Conservation (phyloP, 2,113 vertebrate species). For the Anolis sagrei region DNA sequence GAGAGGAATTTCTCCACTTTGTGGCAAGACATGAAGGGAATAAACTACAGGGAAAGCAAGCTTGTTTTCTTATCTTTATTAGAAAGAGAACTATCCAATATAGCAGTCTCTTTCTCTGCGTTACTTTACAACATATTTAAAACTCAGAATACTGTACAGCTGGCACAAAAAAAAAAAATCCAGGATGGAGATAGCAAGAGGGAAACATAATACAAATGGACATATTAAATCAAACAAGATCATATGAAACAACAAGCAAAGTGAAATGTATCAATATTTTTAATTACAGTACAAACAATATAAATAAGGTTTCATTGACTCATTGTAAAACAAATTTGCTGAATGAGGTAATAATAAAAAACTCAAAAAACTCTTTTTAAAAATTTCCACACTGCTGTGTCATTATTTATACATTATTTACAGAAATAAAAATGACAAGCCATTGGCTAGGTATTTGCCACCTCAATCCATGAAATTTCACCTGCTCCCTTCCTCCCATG, state of each 20-base stretch:
- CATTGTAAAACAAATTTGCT: conserved; percentile 78
- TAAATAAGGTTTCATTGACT: conserved; percentile 86
- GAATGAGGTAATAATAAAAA: conserved; percentile 88
- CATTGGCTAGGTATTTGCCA: conserved; percentile 36
- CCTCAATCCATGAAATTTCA: conserved; percentile 15
- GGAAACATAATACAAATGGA: conserved; percentile 77
- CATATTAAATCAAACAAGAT: conserved; percentile 79
- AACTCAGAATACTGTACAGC: conserved; percentile 90
- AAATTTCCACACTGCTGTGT: conserved; percentile 57
- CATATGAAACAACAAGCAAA: conserved; percentile 76
- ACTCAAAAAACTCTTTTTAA: conserved; percentile 60
- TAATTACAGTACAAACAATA: conserved; percentile 84
- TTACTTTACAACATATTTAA: conserved; percentile 81
- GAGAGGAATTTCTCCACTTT: background rate
- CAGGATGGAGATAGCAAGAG: conserved; percentile 60
- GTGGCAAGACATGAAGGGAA: conserved; percentile 24
- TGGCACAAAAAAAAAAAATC: conserved; percentile 79
- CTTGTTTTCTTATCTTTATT: conserved; percentile 89
- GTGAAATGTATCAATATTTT: conserved; percentile 76
- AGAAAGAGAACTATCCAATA: conserved; percentile 91
- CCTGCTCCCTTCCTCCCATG: conserved; percentile 32
- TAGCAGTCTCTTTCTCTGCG: conserved; percentile 80
- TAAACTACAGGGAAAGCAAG: conserved; percentile 29
- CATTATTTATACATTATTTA: conserved; percentile 78
- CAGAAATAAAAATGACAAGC: conserved; percentile 65